Percentiles rank a stretch among this genome's conserved stretches.
These are phyloP conservation scores for Terebella lapidaria DNA, from an alignment of 2,888 invertebrate genomes.

Conservation along the genomic window DNA sequence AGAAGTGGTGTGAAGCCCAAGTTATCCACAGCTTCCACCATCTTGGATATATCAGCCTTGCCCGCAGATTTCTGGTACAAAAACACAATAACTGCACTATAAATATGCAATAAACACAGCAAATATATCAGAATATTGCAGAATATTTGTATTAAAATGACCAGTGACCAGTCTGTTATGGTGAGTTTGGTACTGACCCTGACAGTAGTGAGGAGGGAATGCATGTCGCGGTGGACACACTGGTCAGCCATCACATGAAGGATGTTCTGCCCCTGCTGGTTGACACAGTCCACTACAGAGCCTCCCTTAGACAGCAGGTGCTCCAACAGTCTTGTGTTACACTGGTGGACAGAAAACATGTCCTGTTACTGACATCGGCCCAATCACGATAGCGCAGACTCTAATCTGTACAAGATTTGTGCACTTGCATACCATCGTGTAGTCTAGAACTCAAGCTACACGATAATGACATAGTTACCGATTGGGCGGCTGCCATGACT, in stretches of 20 bases:
- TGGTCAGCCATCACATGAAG: conserved; percentile 51
- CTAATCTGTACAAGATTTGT: no score
- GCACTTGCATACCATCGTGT: no score
- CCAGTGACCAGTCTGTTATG: no score
- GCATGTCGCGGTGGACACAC: conserved; percentile 37
- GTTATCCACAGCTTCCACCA: conserved; percentile 43
- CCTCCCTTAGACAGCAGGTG: conserved; percentile 48
- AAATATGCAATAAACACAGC: neutral
- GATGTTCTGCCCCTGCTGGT: conserved; percentile 45
- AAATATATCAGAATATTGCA: no score
- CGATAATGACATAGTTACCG: no score
- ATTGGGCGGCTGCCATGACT: conserved; percentile 50
- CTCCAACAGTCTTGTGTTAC: conserved; percentile 44
- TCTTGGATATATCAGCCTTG: conserved; percentile 32
- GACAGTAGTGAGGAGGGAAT: neutral
- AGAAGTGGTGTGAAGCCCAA: conserved; percentile 49
- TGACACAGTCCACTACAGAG: conserved; percentile 42
- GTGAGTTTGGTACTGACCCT: no score
- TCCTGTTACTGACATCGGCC: no score
- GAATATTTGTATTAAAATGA: no score
- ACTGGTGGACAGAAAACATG: conserved; percentile 1
- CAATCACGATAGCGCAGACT: no score
- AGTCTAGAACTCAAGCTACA: no score
- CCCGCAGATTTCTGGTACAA: conserved; percentile 8
- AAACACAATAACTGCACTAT: neutral